These are phyloP conservation scores for Syrista parreyssii DNA, from an alignment of 2,888 invertebrate genomes.

Conservation along the genomic window DNA sequence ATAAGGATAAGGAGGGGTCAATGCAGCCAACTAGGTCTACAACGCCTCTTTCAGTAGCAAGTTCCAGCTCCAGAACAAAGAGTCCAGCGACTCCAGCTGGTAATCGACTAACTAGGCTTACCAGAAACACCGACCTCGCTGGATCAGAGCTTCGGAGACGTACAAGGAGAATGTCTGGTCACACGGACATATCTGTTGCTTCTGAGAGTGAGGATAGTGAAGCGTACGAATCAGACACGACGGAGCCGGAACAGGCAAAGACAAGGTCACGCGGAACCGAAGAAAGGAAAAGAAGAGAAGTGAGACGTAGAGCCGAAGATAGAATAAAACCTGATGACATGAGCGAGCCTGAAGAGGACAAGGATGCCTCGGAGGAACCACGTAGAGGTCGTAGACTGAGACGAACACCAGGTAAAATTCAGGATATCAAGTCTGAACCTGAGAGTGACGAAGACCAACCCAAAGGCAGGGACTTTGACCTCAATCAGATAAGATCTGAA, in stretches of 20 bases:
- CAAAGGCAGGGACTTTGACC: slow-evolving; percentile 82
- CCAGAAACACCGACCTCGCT: slow-evolving; percentile 58
- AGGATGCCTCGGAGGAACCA: slow-evolving; percentile 50
- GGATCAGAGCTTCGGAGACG: slow-evolving; percentile 56
- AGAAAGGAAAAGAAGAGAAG: slow-evolving; percentile 58
- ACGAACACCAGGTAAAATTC: slow-evolving; percentile 62
- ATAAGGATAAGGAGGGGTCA: slow-evolving; percentile 45
- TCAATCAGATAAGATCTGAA: slow-evolving; percentile 87
- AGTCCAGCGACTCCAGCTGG: slow-evolving; percentile 72
- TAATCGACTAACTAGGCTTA: slow-evolving; percentile 61
- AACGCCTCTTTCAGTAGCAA: slow-evolving; percentile 75
- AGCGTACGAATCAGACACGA: slow-evolving; percentile 67
- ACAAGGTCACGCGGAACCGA: slow-evolving; percentile 41
- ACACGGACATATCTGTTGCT: slow-evolving; percentile 71
- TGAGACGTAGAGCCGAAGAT: slow-evolving; percentile 64
- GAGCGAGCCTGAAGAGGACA: slow-evolving; percentile 56
- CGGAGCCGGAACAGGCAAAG: slow-evolving; percentile 54
- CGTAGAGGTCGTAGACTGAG: slow-evolving; percentile 62
- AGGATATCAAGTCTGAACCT: slow-evolving; percentile 64
- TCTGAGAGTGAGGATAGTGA: slow-evolving; percentile 73
- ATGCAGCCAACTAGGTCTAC: slow-evolving; percentile 71
- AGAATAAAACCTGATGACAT: slow-evolving; percentile 65
- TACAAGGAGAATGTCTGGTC: slow-evolving; percentile 70
- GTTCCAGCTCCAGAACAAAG: slow-evolving; percentile 74
- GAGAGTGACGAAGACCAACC: slow-evolving; percentile 69